phyloP scores from a whole-genome alignment of 2,888 invertebrate species.

The Phyto melanocephala region DNA sequence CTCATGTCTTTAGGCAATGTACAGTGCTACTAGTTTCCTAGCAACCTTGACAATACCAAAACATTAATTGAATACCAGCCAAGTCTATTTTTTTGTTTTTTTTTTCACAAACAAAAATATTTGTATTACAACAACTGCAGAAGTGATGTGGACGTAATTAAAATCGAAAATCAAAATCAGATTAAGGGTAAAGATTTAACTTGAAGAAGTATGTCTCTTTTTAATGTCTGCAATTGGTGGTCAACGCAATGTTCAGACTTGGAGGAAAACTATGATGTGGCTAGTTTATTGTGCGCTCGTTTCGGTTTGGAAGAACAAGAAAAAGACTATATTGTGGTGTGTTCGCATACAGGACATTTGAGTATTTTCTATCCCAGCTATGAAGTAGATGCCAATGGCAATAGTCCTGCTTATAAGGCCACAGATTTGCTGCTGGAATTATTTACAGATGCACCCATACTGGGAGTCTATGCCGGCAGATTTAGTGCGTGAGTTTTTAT shows the following conservation, averaged over 20 bases:
- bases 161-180: not conserved
- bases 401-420: constrained; percentile 73
- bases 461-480: constrained; percentile 90
- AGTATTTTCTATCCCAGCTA: constrained; percentile 85
- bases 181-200: not conserved
- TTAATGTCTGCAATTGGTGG: constrained; percentile 95
- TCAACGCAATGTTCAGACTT: constrained; percentile 83
- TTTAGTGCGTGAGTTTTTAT: constrained; percentile 87
- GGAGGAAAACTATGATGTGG: constrained; percentile 80
- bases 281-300: constrained; percentile 79
- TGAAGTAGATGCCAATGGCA: constrained; percentile 72
- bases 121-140: not conserved
- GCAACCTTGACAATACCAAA: constrained; percentile 40
- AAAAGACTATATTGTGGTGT: constrained; percentile 86
- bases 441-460: constrained; percentile 85
- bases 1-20: not conserved
- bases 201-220: constrained; percentile 88
- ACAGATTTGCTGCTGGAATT: constrained; percentile 88
- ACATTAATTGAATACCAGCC: not conserved
- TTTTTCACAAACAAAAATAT: not conserved
- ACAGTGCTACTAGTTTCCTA: constrained; percentile 23
- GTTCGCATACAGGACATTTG: constrained; percentile 89
- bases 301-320: constrained; percentile 82
- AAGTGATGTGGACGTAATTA: constrained; percentile 5
- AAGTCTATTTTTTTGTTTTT: not conserved